Evolutionary conservation across 1,140 invertebrate species (phyloP), one percentile per base, ranked within the genome.

Genomic region (Brachionus rotundiformis): DNA sequence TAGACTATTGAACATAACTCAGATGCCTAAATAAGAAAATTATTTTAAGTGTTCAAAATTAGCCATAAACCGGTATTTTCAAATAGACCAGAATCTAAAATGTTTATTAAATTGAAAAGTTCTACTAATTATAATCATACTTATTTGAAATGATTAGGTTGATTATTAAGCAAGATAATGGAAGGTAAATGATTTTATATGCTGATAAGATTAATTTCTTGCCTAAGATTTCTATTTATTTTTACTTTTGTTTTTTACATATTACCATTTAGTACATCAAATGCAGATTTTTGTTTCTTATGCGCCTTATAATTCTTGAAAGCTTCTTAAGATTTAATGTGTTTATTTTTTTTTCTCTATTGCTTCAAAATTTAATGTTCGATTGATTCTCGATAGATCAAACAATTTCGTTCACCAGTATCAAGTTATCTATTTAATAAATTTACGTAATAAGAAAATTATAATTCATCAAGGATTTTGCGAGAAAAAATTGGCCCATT

Each of bases 271-370:
- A 19, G 5, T 54, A 54, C 47, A 54, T 54, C 19, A 54, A 54
- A 54, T 54, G 4, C 16, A 54, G 7, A 54, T 54, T 19, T 8
- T 54, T 19, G 47, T 54, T 54, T 16, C 19, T 7, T 16, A 54
- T 54, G n/a, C 19, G 47, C 19, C 47, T 19, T 19, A 54, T 54
- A 54, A 54, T 19, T 54, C 47, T 54, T 54, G 47, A 54, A 54
- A 54, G 47, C 47, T 54, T 54, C 47, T 54, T 16, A 54, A 54
- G 47, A 54, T 54, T 54, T 54, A 54, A 54, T 54, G 47, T 54
- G 47, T 54, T 54, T 54, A 54, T 54, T 54, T 54, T 54, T 16
- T 54, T 54, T 54, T 54, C 47, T 54, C 23, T 54, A 54, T 19
- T 54, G 47, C 47, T 7, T 54, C 5, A 54, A 54, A 54, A 54